Evolutionary conservation across 2,797 vertebrate genomes (phyloP).

Genomic region (Lateolabrax maculatus): DNA sequence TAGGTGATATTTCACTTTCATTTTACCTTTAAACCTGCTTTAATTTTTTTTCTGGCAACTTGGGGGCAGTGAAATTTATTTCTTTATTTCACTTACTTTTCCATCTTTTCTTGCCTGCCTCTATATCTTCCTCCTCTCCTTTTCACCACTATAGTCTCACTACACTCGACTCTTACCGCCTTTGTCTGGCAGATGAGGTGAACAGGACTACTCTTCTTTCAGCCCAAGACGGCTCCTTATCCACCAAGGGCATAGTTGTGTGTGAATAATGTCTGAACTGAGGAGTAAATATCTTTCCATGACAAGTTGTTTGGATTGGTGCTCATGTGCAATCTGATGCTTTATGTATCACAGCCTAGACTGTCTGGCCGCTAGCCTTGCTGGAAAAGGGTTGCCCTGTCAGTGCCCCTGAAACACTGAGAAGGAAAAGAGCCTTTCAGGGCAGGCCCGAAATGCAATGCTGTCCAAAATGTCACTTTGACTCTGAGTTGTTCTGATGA

Average conservation of each 20-base stretch:
- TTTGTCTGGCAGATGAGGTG: slow-evolving; percentile 59
- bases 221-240: slow-evolving; percentile 59
- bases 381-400: slow-evolving; percentile 61
- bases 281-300: slow-evolving; percentile 81
- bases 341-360: slow-evolving; percentile 69
- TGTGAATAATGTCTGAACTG: slow-evolving; percentile 82
- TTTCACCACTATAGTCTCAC: slow-evolving; percentile 27
- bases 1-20: not conserved
- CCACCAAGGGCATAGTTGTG: slow-evolving; percentile 76
- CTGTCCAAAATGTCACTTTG: slow-evolving; percentile 65
- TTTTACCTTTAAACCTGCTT: not conserved
- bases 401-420: slow-evolving; percentile 70
- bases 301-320: slow-evolving; percentile 85
- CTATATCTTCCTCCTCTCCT: slow-evolving; percentile 17
- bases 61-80: not conserved
- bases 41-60: not conserved
- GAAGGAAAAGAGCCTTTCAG: slow-evolving; percentile 65
- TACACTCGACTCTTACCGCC: not conserved
- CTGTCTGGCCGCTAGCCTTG: slow-evolving; percentile 51
- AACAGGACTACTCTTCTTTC: slow-evolving; percentile 64
- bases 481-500: slow-evolving; percentile 66
- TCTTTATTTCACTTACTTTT: slow-evolving; percentile 11
- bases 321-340: slow-evolving; percentile 78
- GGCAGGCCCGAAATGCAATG: slow-evolving; percentile 51
- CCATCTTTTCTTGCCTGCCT: not conserved